These are phyloP conservation scores for Dromaius novaehollandiae DNA, from an alignment of 2,113 vertebrate genomes.

Conservation along the genomic window DNA sequence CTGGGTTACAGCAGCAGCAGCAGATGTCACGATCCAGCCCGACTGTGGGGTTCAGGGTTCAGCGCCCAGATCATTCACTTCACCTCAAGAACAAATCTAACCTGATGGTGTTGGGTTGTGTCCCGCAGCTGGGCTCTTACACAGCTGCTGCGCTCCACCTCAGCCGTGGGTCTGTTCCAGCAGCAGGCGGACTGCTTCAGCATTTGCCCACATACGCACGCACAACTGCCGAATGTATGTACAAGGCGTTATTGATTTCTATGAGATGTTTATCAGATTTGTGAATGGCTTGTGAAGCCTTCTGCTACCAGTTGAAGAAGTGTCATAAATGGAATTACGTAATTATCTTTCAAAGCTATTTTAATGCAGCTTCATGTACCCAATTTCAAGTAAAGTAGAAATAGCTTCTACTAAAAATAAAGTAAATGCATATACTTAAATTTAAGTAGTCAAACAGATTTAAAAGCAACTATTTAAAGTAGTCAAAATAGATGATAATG, in stretches of 20 bases:
- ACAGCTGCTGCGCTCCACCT: not conserved
- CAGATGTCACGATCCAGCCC: not conserved
- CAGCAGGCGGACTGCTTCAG: too few species aligned
- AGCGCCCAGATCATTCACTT: not conserved
- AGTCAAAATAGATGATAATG: constrained; percentile 10
- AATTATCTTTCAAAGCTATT: constrained; percentile 41
- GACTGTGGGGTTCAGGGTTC: not conserved
- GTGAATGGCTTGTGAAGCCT: constrained; percentile 30
- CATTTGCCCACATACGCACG: not conserved
- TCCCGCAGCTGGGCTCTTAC: not conserved
- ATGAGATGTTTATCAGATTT: not conserved
- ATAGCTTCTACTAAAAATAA: constrained; percentile 44
- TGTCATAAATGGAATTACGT: constrained; percentile 29
- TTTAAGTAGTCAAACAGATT: not conserved
- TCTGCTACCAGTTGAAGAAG: constrained; percentile 15
- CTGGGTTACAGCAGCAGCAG: not conserved
- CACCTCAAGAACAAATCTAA: constrained; percentile 9
- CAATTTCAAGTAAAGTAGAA: constrained; percentile 8
- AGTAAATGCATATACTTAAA: not conserved
- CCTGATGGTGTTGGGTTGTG: not conserved
- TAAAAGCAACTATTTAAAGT: constrained; percentile 15
- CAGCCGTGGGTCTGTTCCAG: not conserved
- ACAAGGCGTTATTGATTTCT: not conserved
- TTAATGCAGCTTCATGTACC: not conserved
- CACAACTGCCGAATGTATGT: not conserved